Evolutionary conservation across 2,113 vertebrate species (phyloP).

Genomic region (Clupea harengus): DNA sequence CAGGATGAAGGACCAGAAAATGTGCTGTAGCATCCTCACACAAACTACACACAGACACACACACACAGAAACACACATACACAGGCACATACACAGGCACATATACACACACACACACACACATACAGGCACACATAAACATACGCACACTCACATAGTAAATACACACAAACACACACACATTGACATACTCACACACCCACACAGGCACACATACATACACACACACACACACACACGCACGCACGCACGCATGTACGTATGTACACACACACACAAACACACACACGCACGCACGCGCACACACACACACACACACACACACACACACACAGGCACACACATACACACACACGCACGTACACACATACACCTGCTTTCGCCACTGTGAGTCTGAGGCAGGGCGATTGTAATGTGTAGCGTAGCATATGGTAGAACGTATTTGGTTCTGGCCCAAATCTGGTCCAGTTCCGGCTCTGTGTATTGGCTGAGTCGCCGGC

Average conservation of each 20-base stretch:
- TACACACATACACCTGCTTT: background rate
- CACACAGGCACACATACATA: background rate
- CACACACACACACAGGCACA: background rate
- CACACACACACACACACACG: background rate
- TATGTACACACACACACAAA: background rate
- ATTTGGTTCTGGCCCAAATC: too few species aligned
- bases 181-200: background rate
- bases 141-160: background rate
- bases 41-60: background rate
- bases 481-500: background rate
- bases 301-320: background rate
- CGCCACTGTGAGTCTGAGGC: too few species aligned
- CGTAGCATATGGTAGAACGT: too few species aligned
- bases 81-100: background rate
- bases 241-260: background rate
- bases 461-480: too few species aligned
- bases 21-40: background rate
- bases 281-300: background rate
- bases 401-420: background rate
- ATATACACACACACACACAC: background rate
- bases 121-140: background rate
- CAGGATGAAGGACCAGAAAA: background rate
- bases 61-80: background rate
- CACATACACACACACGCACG: background rate
- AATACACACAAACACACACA: background rate